Evolutionary conservation across 2,113 vertebrate species (phyloP).

Genomic region (Mola mola): DNA sequence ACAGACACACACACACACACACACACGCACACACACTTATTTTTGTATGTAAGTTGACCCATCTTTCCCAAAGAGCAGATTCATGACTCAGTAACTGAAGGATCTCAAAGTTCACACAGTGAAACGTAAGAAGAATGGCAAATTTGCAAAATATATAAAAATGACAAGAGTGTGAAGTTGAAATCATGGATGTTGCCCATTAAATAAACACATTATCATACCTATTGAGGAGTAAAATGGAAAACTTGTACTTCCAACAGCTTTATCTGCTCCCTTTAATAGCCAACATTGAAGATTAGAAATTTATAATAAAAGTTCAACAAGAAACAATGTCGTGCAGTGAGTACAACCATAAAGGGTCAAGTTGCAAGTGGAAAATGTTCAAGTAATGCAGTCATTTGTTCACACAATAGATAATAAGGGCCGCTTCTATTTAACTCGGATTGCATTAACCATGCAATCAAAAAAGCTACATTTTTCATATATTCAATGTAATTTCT

Average conservation of each 20-base stretch:
- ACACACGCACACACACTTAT: slow-evolving; percentile 23
- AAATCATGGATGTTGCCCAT: background rate
- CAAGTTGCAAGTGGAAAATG: background rate
- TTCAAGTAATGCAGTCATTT: background rate
- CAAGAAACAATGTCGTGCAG: background rate
- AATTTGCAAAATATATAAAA: slow-evolving; percentile 17
- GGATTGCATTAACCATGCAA: background rate
- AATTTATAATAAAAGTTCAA: background rate
- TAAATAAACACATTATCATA: background rate
- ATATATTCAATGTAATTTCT: slow-evolving; percentile 17
- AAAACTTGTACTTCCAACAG: background rate
- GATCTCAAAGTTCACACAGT: no score
- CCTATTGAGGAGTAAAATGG: background rate
- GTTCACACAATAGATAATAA: background rate
- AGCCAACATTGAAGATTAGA: background rate
- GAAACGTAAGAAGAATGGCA: background rate
- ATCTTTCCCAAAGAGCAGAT: slow-evolving; percentile 46
- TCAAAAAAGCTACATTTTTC: slow-evolving; percentile 11
- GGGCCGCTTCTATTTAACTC: background rate
- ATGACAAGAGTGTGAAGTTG: slow-evolving; percentile 4
- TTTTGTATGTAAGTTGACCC: slow-evolving; percentile 56
- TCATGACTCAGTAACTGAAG: slow-evolving; percentile 52
- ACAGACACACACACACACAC: slow-evolving; percentile 13
- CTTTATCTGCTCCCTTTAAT: background rate
- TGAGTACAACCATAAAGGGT: background rate